Base-by-base conservation (phyloP, 2,797 vertebrate species). In the Sebastolobus alascanus region DNA sequence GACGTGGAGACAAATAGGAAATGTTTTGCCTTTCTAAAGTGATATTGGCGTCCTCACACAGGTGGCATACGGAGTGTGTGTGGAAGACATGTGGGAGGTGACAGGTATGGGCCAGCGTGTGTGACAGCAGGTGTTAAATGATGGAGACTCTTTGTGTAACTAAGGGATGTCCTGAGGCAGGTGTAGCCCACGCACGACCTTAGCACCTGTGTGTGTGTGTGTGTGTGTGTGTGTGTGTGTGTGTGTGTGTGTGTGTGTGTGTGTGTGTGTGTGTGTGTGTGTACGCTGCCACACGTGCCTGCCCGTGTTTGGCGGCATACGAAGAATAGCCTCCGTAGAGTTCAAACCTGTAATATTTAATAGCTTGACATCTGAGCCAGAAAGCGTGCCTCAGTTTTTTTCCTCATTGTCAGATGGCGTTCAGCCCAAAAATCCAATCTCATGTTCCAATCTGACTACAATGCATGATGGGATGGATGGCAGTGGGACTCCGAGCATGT, bases 361-460 rank as follows among this genome's bases (percentile, higher is more conserved):
- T 67, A 89, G 94, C 93, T 92, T 95, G 94, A 81, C 80, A 95
- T 70, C 59, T 71, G 91, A 95, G 74, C 74, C 79, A 55, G 66
- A 70, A 90, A 77, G 90, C 25, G 83, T 91, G 92, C 82, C 84
- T 68, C 40, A 1, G 16, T 85, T 89, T 84, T 68, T 65, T 43
- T 65, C 8, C n/a, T 77, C 65, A 68, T 73, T 78, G 81, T 87
- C 84, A 86, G 65, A 75, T 80, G 80, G 77, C 22, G 75, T 79
- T 77, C 54, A 77, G 74, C 68, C 63, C 27, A 58, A 80, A 68
- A 75, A 55, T 68, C 46, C 27, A 66, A 83, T 86, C 56, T 82
- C 67, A 67, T 81, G 55, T 83, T 87, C 40, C 54, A 68, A 5
- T 75, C 46, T 68, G 55, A 71, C 8, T 18, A 35, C 64, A 60